Conservation (phyloP, 2,113 vertebrate genomes). For the Prionailurus viverrinus region DNA sequence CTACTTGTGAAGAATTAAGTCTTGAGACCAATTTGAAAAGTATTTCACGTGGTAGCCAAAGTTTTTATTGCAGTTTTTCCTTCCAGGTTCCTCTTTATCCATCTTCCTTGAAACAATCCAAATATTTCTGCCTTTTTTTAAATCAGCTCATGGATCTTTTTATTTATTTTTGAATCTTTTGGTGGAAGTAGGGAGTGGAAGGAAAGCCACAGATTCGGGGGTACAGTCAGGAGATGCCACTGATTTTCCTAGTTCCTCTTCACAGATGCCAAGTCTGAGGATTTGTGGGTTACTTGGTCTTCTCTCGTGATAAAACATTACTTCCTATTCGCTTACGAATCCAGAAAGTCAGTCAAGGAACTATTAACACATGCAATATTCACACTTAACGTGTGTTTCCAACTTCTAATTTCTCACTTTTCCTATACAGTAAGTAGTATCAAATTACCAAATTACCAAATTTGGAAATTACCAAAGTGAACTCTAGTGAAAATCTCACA, state of each 20-base stretch:
- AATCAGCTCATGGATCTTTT: not conserved
- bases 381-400: not conserved
- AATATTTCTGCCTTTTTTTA: not conserved
- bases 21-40: constrained; percentile 26
- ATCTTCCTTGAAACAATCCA: constrained; percentile 29
- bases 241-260: not conserved
- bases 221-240: not conserved
- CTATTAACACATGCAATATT: constrained; percentile 25
- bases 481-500: constrained; percentile 44
- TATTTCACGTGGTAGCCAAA: not conserved
- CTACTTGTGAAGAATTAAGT: constrained; percentile 30
- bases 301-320: not conserved
- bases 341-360: constrained; percentile 19
- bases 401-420: constrained; percentile 41
- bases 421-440: not conserved
- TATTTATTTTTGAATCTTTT: not conserved
- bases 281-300: not conserved
- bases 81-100: not conserved
- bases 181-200: not conserved
- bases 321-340: not conserved
- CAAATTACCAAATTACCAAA: not conserved
- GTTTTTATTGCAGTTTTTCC: not conserved
- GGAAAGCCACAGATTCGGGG: constrained; percentile 11
- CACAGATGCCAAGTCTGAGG: not conserved
- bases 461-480: constrained; percentile 27